Conservation (phyloP, 1,140 invertebrate species). For the Chironomus tepperi region DNA sequence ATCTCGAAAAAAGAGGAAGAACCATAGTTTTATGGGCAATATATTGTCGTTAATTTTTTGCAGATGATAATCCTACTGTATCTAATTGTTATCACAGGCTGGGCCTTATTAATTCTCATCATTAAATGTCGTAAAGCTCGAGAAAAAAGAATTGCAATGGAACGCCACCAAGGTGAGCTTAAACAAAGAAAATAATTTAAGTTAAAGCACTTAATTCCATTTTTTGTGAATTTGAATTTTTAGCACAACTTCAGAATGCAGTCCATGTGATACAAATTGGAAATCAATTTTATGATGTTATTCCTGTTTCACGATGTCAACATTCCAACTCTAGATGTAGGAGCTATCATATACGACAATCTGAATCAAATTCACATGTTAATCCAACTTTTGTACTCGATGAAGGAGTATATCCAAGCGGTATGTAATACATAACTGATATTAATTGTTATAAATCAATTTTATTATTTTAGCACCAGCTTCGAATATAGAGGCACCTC, state of each 20-base stretch:
- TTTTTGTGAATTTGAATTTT: no score
- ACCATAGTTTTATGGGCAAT: no score
- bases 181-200: no score
- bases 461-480: slow-evolving; percentile 10
- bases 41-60: background rate
- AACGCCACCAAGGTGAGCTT: background rate
- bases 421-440: background rate
- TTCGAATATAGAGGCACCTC: background rate
- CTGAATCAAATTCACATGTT: background rate
- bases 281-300: slow-evolving; percentile 1
- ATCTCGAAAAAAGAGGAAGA: no score
- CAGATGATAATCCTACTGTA: slow-evolving; percentile 17
- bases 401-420: slow-evolving; percentile 16
- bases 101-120: background rate
- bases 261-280: slow-evolving; percentile 11
- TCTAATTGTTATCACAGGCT: background rate
- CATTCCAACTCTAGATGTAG: background rate
- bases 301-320: background rate
- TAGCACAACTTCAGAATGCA: background rate
- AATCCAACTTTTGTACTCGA: slow-evolving; percentile 10
- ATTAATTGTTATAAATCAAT: background rate
- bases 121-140: slow-evolving; percentile 16
- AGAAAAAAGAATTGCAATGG: slow-evolving; percentile 8
- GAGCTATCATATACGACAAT: background rate
- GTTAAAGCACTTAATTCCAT: no score